phyloP scores from a whole-genome alignment of 2,113 vertebrate species.

The Limanda limanda region DNA sequence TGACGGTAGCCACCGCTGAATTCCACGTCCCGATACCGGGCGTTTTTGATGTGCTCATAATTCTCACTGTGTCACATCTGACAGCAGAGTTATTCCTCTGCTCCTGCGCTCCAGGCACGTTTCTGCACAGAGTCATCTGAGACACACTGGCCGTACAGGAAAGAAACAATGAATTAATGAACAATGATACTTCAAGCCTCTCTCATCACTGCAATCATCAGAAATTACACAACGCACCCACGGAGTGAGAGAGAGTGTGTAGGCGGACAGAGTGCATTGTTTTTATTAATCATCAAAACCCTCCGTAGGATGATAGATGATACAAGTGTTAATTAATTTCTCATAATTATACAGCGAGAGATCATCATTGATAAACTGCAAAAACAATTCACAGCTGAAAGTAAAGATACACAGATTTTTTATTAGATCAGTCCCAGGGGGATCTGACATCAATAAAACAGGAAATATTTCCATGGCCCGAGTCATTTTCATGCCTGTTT shows the following conservation, averaged over 20 bases:
- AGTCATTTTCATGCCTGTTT: conserved; percentile 40
- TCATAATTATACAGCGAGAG: conserved; percentile 60
- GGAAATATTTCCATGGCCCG: conserved; percentile 47
- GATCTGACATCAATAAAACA: conserved; percentile 48
- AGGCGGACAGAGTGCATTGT: conserved; percentile 66
- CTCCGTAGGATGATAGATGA: conserved; percentile 68
- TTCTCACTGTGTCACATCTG: conserved; percentile 66
- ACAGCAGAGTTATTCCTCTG: conserved; percentile 61
- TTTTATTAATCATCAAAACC: conserved; percentile 70
- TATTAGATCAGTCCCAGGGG: conserved; percentile 44
- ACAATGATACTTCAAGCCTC: conserved; percentile 63
- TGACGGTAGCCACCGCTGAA: conserved; percentile 20
- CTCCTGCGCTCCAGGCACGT: conserved; percentile 51
- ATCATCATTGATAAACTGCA: conserved; percentile 55
- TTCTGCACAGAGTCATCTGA: conserved; percentile 52
- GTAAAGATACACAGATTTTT: conserved; percentile 19
- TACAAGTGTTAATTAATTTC: conserved; percentile 69
- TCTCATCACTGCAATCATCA: conserved; percentile 56
- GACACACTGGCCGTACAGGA: conserved; percentile 49
- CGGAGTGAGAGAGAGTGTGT: conserved; percentile 54
- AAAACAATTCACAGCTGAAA: conserved; percentile 51
- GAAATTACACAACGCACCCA: conserved; percentile 66
- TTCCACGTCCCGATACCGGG: conserved; percentile 42
- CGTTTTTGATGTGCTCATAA: conserved; percentile 50
- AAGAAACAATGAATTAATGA: conserved; percentile 35